Base-by-base conservation (phyloP, 2,797 vertebrate species). In the Cyclura pinguis region DNA sequence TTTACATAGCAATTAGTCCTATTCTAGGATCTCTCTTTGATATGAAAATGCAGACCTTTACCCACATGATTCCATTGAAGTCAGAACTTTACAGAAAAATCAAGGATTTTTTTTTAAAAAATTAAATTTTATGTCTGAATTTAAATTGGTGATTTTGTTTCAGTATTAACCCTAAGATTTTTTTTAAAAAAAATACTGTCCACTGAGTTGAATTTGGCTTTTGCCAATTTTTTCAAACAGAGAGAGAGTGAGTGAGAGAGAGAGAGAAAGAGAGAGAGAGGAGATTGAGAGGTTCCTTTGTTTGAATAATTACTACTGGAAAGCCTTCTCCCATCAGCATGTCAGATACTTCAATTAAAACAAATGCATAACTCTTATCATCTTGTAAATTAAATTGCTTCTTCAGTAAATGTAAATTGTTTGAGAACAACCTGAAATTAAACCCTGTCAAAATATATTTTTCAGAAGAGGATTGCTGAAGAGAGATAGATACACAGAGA, bases 311-410 rank as follows among this genome's bases (percentile, higher is more conserved):
- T 95, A 92, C 87, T 81, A 92, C 67, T 87, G 84, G 91, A 96
- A 96, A 94, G 82, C 93, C 94, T 95, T 90, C 87, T 95, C 91
- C 92, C 86, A 95, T 93, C 84, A 92, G 94, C 95, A 95, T 96
- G 96, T 96, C 96, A 96, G 92, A 93, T 93, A 88, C 90, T 32
- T 96, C 92, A 95, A 95, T 96, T 95, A 94, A 78, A 89, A 27
- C 86, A 94, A 95, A 95, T 94, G 80, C 78, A 91, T 92, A 90
- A 93, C 86, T 95, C 89, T 94, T 95, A 94, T 84, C 85, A 92
- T 94, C 92, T 95, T 96, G 91, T 93, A 96, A 96, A 95, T 95
- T 93, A 96, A 96, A 94, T 88, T 91, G 47, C 29, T 93, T 85
- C 84, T 94, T 94, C 90, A 72, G 87, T 94, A 95, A 95, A 94